Conservation (phyloP, 2,888 invertebrate genomes). For the Exocentrus adspersus region DNA sequence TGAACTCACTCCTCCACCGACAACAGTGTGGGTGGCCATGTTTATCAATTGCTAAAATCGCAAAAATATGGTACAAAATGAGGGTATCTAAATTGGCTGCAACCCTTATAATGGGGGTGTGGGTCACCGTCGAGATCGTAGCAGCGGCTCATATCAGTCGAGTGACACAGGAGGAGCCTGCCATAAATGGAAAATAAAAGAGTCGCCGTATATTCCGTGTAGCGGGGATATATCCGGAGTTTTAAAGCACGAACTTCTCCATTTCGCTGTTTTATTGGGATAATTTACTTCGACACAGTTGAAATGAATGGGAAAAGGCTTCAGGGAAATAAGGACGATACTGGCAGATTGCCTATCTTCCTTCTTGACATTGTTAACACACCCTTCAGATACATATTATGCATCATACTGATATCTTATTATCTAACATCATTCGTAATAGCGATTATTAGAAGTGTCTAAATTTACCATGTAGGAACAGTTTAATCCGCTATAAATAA, state of each 20-base stretch:
- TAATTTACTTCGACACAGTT: constrained; percentile 39
- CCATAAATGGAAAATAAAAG: constrained; percentile 51
- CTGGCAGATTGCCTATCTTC: not conserved
- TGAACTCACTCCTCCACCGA: constrained; percentile 20
- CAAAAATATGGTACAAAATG: constrained; percentile 39
- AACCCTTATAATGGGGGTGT: constrained; percentile 47
- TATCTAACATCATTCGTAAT: too few relatives aligned
- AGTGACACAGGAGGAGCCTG: constrained; percentile 43
- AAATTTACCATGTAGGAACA: too few relatives aligned
- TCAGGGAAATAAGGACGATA: constrained; percentile 3
- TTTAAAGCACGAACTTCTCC: constrained; percentile 33
- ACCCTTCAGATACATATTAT: too few relatives aligned
- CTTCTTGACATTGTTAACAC: too few relatives aligned
- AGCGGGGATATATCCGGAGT: constrained; percentile 31
- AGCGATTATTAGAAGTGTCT: too few relatives aligned
- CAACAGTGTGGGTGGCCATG: constrained; percentile 32
- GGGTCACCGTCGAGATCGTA: constrained; percentile 46
- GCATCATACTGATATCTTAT: too few relatives aligned
- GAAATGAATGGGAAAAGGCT: constrained; percentile 25
- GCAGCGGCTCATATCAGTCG: constrained; percentile 46
- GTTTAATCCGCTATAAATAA: too few relatives aligned
- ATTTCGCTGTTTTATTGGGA: constrained; percentile 33
- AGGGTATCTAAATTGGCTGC: constrained; percentile 48
- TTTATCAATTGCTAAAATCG: constrained; percentile 43
- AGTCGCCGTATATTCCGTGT: constrained; percentile 32